Evolutionary conservation across 1,140 invertebrate species (phyloP).

Genomic region (Philotrypesis tridentata): DNA sequence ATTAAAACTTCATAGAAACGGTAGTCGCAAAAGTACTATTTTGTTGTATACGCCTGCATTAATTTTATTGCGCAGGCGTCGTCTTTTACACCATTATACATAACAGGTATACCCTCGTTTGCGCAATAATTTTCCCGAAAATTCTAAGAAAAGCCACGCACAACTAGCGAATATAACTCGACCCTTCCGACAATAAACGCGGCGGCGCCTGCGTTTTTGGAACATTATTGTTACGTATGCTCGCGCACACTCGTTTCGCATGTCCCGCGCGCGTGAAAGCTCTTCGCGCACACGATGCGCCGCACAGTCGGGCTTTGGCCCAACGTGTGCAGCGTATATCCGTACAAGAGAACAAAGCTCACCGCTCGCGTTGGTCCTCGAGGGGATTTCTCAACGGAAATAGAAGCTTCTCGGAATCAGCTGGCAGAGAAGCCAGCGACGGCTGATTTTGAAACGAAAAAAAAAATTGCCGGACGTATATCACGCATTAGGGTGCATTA

Average conservation of each 20-base stretch:
- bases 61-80: too few relatives aligned
- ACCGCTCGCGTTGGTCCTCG: not conserved
- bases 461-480: not conserved
- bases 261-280: not conserved
- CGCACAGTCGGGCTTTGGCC: too few relatives aligned
- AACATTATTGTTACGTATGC: not conserved
- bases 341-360: not conserved
- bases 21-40: too few relatives aligned
- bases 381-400: constrained; percentile 31
- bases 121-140: not conserved
- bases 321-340: too few relatives aligned
- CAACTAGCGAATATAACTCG: not conserved
- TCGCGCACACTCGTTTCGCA: too few relatives aligned
- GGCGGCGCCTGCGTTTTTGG: not conserved
- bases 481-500: not conserved
- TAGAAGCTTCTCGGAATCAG: constrained; percentile 35
- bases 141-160: not conserved
- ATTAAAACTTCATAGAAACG: too few relatives aligned
- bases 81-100: too few relatives aligned
- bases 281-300: too few relatives aligned
- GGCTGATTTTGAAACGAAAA: too few relatives aligned
- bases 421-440: not conserved
- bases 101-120: not conserved
- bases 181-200: not conserved
- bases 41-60: too few relatives aligned